A percentile compares a stretch with the other conserved stretches of the same genome.
These are phyloP conservation scores for Antitype chi DNA, from an alignment of 2,888 invertebrate species.

Conservation along the genomic window DNA sequence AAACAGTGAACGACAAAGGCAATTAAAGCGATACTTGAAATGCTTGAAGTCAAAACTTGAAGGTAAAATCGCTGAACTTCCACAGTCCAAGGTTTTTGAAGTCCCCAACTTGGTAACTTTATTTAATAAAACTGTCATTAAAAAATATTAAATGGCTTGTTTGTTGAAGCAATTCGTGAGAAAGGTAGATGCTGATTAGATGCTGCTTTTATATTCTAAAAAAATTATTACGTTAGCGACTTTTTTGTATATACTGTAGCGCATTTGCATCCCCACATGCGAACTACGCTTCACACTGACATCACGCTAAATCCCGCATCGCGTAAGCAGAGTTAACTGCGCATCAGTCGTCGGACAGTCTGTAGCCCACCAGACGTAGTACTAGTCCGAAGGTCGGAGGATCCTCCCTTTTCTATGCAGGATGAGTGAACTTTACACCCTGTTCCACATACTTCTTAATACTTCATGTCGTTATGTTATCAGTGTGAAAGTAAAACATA, in stretches of 20 bases:
- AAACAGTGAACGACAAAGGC: conserved; percentile 62
- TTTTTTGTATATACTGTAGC: background rate
- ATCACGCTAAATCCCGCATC: too few relatives aligned
- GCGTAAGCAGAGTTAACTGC: too few relatives aligned
- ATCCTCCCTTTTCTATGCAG: too few relatives aligned
- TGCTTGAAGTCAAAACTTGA: conserved; percentile 60
- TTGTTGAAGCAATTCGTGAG: conserved; percentile 16
- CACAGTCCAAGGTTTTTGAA: conserved; percentile 46
- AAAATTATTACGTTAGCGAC: background rate
- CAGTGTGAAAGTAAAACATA: too few relatives aligned
- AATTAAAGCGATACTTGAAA: conserved; percentile 63
- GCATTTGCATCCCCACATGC: too few relatives aligned
- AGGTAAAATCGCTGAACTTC: conserved; percentile 50
- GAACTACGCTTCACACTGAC: too few relatives aligned
- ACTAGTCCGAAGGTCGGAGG: too few relatives aligned
- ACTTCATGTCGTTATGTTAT: too few relatives aligned
- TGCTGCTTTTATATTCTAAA: background rate
- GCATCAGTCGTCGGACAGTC: too few relatives aligned
- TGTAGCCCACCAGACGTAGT: too few relatives aligned
- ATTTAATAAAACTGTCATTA: conserved; percentile 62
- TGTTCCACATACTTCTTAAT: too few relatives aligned
- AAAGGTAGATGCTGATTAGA: conserved; percentile 20
- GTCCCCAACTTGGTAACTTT: conserved; percentile 50
- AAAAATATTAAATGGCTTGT: conserved; percentile 59
- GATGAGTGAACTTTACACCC: too few relatives aligned